Evolutionary conservation across 2,888 invertebrate species (phyloP).

Genomic region (Entomobrya multifasciata): DNA sequence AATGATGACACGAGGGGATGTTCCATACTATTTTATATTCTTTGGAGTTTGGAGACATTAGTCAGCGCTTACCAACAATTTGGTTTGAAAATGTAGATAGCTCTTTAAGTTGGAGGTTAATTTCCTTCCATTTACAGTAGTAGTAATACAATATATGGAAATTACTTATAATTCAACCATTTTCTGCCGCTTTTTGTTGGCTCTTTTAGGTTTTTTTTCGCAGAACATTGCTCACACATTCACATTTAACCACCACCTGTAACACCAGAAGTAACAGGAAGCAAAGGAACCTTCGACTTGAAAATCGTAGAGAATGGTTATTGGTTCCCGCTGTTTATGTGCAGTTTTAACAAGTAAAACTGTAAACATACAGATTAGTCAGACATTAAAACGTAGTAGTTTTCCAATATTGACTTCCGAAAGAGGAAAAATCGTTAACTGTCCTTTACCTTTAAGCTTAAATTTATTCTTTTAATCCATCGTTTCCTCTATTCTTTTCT

Average conservation of each 20-base stretch:
- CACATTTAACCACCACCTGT: conserved; percentile 49
- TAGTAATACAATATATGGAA: conserved; percentile 34
- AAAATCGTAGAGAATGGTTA: conserved; percentile 31
- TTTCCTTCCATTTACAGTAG: conserved; percentile 37
- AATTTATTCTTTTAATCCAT: conserved; percentile 51
- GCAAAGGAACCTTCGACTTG: conserved; percentile 64
- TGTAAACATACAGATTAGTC: neutral
- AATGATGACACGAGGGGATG: conserved; percentile 44
- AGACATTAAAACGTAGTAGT: neutral
- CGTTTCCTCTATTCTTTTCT: conserved; percentile 47
- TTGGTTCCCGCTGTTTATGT: conserved; percentile 13
- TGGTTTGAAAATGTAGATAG: conserved; percentile 14
- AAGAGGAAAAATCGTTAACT: conserved; percentile 27
- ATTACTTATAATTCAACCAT: conserved; percentile 33
- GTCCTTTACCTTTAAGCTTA: conserved; percentile 47
- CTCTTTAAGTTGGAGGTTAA: conserved; percentile 53
- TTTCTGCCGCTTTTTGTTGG: neutral
- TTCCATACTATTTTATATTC: conserved; percentile 56
- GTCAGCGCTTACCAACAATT: conserved; percentile 10
- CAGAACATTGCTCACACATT: conserved; percentile 22
- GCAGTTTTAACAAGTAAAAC: neutral
- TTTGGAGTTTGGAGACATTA: conserved; percentile 25
- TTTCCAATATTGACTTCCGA: conserved; percentile 24
- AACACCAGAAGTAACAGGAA: conserved; percentile 68
- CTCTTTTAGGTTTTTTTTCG: neutral